A percentile compares a stretch with the other conserved stretches of the same genome.
These are phyloP conservation scores for Platygyra sinensis DNA, from an alignment of 64 coral and sea anemone genomes.

Conservation along the genomic window DNA sequence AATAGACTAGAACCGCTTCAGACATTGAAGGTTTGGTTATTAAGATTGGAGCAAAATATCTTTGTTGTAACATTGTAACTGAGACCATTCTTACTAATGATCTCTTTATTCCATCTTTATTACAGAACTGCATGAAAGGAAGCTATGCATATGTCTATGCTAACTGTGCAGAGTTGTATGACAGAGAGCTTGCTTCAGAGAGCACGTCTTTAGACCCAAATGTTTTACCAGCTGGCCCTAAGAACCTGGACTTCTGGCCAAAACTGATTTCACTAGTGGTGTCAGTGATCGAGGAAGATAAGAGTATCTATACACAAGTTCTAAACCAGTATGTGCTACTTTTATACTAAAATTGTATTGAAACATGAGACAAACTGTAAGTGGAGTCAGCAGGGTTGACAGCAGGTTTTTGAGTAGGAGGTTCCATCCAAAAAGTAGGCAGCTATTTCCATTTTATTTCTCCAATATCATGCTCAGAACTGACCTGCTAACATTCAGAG, in stretches of 20 bases:
- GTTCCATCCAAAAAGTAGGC: no score
- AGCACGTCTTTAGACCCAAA: conserved; percentile 31
- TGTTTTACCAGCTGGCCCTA: conserved; percentile 57
- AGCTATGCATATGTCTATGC: conserved; percentile 89
- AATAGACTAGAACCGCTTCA: no score
- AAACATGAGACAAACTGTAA: no score
- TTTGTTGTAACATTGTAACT: no score
- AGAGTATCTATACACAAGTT: conserved; percentile 82
- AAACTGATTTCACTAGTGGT: conserved; percentile 94
- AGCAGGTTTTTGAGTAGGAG: no score
- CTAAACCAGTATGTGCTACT: conserved; percentile 88
- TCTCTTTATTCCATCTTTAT: not conserved
- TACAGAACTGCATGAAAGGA: conserved; percentile 89
- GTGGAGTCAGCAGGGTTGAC: no score
- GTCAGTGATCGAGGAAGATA: conserved; percentile 97
- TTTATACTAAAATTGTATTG: not conserved
- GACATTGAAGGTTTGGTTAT: no score
- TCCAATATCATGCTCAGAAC: no score
- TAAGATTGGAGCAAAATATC: no score
- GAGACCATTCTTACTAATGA: not conserved
- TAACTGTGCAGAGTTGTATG: conserved; percentile 93
- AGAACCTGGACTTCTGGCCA: conserved; percentile 95
- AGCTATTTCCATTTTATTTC: no score
- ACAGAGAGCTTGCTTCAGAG: conserved; percentile 76
- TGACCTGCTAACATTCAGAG: no score